These are phyloP conservation scores for Laterallus jamaicensis DNA, from an alignment of 2,113 vertebrate species.

Conservation along the genomic window DNA sequence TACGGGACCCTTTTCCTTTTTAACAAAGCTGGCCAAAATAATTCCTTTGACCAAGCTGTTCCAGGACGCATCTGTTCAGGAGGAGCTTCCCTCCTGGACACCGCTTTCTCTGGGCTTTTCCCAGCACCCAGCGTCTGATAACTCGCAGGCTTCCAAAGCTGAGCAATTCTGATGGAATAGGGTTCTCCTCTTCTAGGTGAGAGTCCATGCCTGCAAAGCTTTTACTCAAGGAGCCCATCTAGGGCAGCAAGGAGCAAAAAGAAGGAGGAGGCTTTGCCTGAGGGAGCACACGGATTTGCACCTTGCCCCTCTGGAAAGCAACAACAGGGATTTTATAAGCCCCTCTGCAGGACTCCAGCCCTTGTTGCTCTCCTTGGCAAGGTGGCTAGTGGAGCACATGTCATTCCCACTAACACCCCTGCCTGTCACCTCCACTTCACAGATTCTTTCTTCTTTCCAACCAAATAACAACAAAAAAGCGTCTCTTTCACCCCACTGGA, in stretches of 20 bases:
- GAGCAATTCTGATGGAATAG: rapidly evolving
- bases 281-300: background rate
- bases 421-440: background rate
- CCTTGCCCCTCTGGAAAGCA: background rate
- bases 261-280: background rate
- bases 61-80: background rate
- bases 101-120: background rate
- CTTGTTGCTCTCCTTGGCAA: rapidly evolving
- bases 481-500: background rate
- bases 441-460: background rate
- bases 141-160: background rate
- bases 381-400: background rate
- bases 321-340: rapidly evolving
- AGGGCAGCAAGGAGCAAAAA: background rate
- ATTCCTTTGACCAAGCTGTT: background rate
- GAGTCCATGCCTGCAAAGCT: rapidly evolving
- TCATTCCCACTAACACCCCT: background rate
- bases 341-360: background rate
- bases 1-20: background rate
- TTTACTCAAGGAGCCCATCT: background rate
- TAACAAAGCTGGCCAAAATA: background rate
- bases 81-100: background rate
- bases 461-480: no score
- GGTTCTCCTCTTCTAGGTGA: background rate
- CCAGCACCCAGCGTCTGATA: background rate